These are phyloP conservation scores for Neuroscelio doddi DNA, from an alignment of 2,888 invertebrate genomes.

Conservation along the genomic window DNA sequence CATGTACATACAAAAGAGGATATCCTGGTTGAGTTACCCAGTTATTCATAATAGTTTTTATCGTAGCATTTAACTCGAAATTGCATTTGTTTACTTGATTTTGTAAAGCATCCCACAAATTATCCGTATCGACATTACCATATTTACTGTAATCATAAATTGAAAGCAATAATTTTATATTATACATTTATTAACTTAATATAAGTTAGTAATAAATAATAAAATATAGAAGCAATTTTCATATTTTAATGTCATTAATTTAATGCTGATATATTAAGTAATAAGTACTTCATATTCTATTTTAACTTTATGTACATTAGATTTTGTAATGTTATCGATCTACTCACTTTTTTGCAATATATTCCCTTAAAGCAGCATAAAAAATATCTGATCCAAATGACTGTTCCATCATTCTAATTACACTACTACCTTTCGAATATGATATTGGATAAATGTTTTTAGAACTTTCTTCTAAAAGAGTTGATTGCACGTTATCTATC, in stretches of 20 bases:
- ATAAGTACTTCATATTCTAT: not conserved
- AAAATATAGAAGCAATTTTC: too few relatives aligned
- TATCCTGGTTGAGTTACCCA: conserved; percentile 75
- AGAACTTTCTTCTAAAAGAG: conserved; percentile 74
- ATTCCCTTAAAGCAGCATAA: conserved; percentile 57
- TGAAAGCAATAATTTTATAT: too few relatives aligned
- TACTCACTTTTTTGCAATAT: conserved; percentile 58
- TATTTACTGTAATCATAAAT: conserved; percentile 27
- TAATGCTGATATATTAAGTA: too few relatives aligned
- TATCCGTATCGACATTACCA: conserved; percentile 48
- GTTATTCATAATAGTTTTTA: conserved; percentile 71
- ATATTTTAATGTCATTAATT: too few relatives aligned
- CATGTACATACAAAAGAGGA: conserved; percentile 73
- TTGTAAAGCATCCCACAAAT: conserved; percentile 55
- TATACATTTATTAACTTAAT: too few relatives aligned
- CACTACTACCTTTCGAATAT: conserved; percentile 64
- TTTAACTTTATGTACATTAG: too few relatives aligned
- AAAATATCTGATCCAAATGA: conserved; percentile 87
- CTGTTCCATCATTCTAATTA: conserved; percentile 93
- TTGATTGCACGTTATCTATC: not conserved
- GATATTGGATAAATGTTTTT: conserved; percentile 57
- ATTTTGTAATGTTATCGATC: not conserved
- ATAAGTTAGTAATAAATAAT: too few relatives aligned
- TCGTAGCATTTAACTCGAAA: conserved; percentile 7
- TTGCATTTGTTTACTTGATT: conserved; percentile 12